Percentiles rank a stretch among this genome's conserved stretches.
phyloP scores from a whole-genome alignment of 2,888 invertebrate species.

The Agriopis leucophaearia region DNA sequence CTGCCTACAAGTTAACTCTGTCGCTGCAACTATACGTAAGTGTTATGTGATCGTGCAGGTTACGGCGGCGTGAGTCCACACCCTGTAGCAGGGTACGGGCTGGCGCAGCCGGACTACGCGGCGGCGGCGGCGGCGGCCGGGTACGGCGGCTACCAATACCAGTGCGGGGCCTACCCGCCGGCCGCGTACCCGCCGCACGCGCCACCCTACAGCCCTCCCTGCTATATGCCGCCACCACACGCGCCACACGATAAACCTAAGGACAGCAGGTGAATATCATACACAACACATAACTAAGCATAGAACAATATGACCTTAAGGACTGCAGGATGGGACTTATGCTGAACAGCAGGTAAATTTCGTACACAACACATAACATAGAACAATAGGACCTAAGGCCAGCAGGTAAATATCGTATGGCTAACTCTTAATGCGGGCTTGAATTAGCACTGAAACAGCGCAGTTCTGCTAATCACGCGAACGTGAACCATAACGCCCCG shows the following conservation, averaged over 20 bases:
- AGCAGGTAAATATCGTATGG: conserved; percentile 87
- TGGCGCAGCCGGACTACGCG: conserved; percentile 94
- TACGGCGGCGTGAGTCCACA: conserved; percentile 95
- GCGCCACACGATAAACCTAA: conserved; percentile 93
- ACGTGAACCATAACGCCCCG: too few relatives aligned
- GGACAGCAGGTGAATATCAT: conserved; percentile 89
- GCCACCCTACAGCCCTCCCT: conserved; percentile 92
- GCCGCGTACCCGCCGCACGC: conserved; percentile 89
- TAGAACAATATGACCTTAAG: background rate
- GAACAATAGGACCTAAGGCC: conserved; percentile 84
- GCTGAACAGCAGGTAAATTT: conserved; percentile 90
- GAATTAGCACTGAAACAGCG: too few relatives aligned
- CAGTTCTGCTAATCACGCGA: too few relatives aligned
- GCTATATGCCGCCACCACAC: conserved; percentile 95
- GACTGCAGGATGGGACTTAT: conserved; percentile 89
- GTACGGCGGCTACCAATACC: conserved; percentile 87
- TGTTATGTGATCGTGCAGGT: conserved; percentile 78
- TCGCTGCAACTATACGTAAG: too few relatives aligned
- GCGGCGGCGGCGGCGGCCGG: conserved; percentile 90
- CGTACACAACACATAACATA: background rate
- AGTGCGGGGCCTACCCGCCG: conserved; percentile 87
- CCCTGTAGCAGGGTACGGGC: conserved; percentile 91
- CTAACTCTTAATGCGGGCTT: too few relatives aligned
- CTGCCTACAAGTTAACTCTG: background rate
- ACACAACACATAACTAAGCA: background rate